Base-by-base conservation (phyloP, 2,797 vertebrate genomes). In the Carapus acus region DNA sequence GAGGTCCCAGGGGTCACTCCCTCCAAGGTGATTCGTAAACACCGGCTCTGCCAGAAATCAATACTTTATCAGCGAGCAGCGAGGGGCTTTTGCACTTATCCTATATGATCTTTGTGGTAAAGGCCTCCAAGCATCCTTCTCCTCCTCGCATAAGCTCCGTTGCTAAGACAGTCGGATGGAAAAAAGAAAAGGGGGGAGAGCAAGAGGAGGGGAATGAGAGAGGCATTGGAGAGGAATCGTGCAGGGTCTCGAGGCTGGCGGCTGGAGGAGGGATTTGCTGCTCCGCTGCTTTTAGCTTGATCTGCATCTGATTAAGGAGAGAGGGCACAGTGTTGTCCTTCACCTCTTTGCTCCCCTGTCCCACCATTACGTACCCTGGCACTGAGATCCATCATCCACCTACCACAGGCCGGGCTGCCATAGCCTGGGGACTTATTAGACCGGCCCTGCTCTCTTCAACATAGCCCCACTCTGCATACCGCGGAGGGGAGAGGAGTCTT, bases 61-160 rank as follows among this genome's bases (percentile, higher is more conserved):
- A 97, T 97, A 96, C 92, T 96, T 96, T 96, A 97, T 96, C 94
- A 97, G 93, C 93, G 93, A 93, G 90, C 92, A 92, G 91, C 91
- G 88, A 92, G 92, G 89, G 91, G 93, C 91, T 94, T 93, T 91
- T 87, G 87, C 91, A 92, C 92, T 94, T 92, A 92, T 93, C 91
- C 91, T 88, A 87, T 93, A 92, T 94, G 92, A 95, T 95, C 92
- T 93, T 92, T 90, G 80, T 76, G 75, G 79, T 84, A 78, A 94
- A 93, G 91, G 91, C 87, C 89, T 17, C 46, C 29, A 23, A 84
- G 84, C 80, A 92, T 92, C 91, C 88, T 92, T 93, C 91, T 92
- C 86, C 76, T 78, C 79, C 90, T 88, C 89, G 82, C 91, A n/a
- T 91, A 90, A 90, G 88, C 88, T 90, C 85, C 85, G 74, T 74